phyloP scores from a whole-genome alignment of 2,113 vertebrate genomes.

The Vanacampus margaritifer region DNA sequence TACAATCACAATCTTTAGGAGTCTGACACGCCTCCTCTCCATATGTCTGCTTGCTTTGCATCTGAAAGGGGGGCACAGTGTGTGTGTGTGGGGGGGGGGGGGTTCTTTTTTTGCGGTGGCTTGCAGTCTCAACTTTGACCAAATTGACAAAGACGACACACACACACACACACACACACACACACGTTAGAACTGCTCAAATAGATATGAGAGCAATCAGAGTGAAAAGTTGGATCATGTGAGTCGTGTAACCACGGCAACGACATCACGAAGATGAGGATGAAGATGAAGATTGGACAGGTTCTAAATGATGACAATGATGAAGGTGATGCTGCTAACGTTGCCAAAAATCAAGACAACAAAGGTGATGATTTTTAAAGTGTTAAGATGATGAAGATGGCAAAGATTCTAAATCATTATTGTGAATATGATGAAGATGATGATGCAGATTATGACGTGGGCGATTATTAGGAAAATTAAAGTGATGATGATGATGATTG shows the following conservation, averaged over 20 bases:
- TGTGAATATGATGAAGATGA: not conserved
- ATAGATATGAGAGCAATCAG: not conserved
- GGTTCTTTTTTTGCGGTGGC: not conserved
- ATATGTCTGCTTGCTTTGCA: slow-evolving; percentile 80
- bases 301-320: not conserved
- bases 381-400: too few species aligned
- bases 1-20: slow-evolving; percentile 81
- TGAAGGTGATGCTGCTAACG: not conserved
- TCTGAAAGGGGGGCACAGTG: slow-evolving; percentile 63
- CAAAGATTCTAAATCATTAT: not conserved
- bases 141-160: not conserved
- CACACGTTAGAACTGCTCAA: not conserved
- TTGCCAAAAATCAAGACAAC: not conserved
- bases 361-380: not conserved
- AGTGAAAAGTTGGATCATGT: not conserved
- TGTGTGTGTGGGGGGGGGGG: too few species aligned
- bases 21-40: slow-evolving; percentile 73
- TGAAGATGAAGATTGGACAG: not conserved
- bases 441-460: too few species aligned
- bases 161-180: too few species aligned
- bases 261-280: not conserved
- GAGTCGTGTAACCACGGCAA: not conserved
- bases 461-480: not conserved
- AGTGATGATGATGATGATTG: not conserved
- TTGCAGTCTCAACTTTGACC: not conserved